These are phyloP conservation scores for Elephantulus edwardii DNA, from an alignment of 2,113 vertebrate species.

Conservation along the genomic window DNA sequence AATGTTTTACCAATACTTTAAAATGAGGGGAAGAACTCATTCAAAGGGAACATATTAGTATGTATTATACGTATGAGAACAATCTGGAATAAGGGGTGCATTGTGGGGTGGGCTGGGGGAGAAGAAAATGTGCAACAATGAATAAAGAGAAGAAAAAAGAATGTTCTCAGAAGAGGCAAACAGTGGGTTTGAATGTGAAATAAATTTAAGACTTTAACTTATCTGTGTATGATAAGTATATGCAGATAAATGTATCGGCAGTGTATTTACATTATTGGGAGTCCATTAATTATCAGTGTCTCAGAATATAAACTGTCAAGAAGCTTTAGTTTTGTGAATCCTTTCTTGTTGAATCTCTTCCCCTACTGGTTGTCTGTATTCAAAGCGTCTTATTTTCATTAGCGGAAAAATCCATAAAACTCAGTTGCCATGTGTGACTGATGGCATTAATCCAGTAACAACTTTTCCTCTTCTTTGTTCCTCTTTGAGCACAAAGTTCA, in stretches of 20 bases:
- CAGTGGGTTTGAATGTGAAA: not conserved
- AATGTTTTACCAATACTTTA: not conserved
- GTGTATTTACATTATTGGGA: too few relatives aligned
- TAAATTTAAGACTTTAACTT: not conserved
- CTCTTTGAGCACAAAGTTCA: not conserved
- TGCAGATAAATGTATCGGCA: too few relatives aligned
- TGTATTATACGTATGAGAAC: too few relatives aligned
- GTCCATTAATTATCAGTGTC: not conserved
- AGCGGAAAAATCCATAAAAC: not conserved
- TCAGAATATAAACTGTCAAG: not conserved
- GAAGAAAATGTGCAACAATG: too few relatives aligned
- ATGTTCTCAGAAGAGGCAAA: not conserved
- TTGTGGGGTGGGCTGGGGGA: too few relatives aligned
- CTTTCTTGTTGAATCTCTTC: not conserved
- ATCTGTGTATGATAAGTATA: not conserved
- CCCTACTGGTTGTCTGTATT: not conserved
- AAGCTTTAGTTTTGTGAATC: conserved; percentile 30
- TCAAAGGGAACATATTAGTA: too few relatives aligned
- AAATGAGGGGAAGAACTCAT: too few relatives aligned
- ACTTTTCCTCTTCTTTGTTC: conserved; percentile 15
- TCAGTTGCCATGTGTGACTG: not conserved
- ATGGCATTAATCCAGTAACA: not conserved
- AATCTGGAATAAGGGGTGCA: too few relatives aligned
- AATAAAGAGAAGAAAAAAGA: too few relatives aligned
- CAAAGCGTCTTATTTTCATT: not conserved